A percentile compares a stretch with the other conserved stretches of the same genome.
Conservation (phyloP, 2,797 vertebrate genomes). For the Pelodytes ibericus region DNA sequence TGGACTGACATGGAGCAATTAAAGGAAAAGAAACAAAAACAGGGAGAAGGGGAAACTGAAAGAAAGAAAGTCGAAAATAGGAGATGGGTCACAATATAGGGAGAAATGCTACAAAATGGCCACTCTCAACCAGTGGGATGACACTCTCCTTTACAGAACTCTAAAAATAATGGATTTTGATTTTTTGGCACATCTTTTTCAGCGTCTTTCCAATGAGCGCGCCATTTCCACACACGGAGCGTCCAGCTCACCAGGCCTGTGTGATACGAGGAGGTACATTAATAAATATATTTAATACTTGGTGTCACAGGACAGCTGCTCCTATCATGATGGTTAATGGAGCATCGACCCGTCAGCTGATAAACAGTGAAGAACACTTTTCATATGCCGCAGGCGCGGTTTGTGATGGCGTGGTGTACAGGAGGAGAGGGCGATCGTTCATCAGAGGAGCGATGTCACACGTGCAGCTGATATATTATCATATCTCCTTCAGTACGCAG, state of each 20-base stretch:
- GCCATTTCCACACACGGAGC: background rate
- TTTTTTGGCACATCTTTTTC: too few relatives aligned
- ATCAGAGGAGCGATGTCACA: background rate
- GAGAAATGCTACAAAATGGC: too few relatives aligned
- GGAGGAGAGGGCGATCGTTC: background rate
- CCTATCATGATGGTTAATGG: slow-evolving; percentile 11
- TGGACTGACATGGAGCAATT: too few relatives aligned
- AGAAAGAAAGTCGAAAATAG: too few relatives aligned
- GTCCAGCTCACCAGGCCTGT: background rate
- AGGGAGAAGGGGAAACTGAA: too few relatives aligned
- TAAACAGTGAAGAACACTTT: slow-evolving; percentile 1
- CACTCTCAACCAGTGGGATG: too few relatives aligned
- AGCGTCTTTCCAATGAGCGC: too few relatives aligned
- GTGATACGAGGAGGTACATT: background rate
- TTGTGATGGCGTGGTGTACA: background rate
- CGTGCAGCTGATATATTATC: background rate
- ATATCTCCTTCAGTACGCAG: background rate
- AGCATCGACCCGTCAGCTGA: slow-evolving; percentile 10
- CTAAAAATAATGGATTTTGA: too few relatives aligned
- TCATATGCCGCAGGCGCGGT: background rate
- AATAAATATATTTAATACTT: background rate
- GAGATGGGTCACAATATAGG: too few relatives aligned
- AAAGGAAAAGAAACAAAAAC: too few relatives aligned
- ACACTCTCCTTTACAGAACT: too few relatives aligned
- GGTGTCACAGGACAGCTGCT: slow-evolving; percentile 11